Conservation (phyloP, 2,797 vertebrate genomes). For the Mergus octosetaceus region DNA sequence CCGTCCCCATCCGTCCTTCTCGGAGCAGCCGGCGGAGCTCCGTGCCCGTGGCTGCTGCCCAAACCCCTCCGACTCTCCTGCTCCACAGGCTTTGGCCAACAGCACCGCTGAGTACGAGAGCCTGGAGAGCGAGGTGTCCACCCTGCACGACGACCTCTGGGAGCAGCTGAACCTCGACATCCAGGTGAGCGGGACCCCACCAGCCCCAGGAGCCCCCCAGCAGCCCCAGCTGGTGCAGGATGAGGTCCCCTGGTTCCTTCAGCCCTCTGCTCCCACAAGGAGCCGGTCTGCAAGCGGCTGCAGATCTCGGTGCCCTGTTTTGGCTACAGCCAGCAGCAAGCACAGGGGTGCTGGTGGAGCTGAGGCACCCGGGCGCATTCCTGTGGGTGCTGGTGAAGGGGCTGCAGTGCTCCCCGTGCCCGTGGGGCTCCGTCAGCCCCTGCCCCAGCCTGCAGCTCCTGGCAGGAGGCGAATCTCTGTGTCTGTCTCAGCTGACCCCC, state of each 20-base stretch:
- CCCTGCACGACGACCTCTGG: constrained; percentile 94
- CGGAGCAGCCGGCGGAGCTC: background rate
- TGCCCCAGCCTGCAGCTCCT: background rate
- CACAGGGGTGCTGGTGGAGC: background rate
- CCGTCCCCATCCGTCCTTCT: background rate
- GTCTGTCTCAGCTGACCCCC: background rate
- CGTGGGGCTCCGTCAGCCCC: background rate
- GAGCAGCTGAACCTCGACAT: constrained; percentile 93
- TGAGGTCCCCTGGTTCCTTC: background rate
- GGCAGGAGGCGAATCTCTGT: background rate
- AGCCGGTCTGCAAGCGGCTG: accelerated
- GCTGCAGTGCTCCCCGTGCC: accelerated
- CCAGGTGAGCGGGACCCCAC: constrained; percentile 78
- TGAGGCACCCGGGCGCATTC: background rate
- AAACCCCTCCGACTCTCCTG: background rate
- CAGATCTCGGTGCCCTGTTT: background rate
- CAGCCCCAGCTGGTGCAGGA: background rate
- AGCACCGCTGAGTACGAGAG: constrained; percentile 89
- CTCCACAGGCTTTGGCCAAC: constrained; percentile 85
- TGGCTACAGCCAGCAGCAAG: background rate
- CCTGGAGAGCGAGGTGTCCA: constrained; percentile 90
- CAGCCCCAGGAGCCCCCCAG: background rate
- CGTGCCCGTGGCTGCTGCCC: background rate
- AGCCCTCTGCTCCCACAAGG: background rate
- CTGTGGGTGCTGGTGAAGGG: background rate